A percentile compares a stretch with the other conserved stretches of the same genome.
Evolutionary conservation across 1,140 invertebrate genomes (phyloP).

Genomic region (Pygmarrhopalites habei): DNA sequence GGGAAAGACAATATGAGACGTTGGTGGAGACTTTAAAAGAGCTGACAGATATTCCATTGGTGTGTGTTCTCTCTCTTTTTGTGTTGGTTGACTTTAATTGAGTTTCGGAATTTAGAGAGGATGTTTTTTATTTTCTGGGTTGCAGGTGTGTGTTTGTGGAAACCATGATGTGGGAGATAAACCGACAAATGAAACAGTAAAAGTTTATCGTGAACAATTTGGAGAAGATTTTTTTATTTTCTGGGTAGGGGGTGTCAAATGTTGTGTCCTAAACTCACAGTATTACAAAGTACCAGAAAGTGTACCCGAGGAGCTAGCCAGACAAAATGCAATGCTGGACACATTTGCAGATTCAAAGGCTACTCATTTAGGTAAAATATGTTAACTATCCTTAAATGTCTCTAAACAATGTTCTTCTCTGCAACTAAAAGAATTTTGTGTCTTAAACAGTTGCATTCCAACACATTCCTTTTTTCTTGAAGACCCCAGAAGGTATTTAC

Average conservation of each 20-base stretch:
- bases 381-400: conserved; percentile 11
- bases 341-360: conserved; percentile 15
- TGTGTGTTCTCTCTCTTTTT: too few relatives aligned
- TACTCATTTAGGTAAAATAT: conserved; percentile 30
- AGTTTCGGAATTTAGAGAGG: too few relatives aligned
- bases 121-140: too few relatives aligned
- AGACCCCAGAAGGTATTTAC: conserved; percentile 45
- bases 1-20: conserved; percentile 40
- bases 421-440: too few relatives aligned
- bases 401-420: too few relatives aligned
- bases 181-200: conserved; percentile 46
- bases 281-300: conserved; percentile 44
- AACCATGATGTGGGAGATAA: conserved; percentile 54
- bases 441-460: conserved; percentile 50
- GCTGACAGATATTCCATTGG: conserved; percentile 45
- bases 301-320: conserved; percentile 42
- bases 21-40: conserved; percentile 46
- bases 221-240: conserved; percentile 55
- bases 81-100: too few relatives aligned
- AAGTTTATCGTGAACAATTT: conserved; percentile 45
- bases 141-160: conserved; percentile 53
- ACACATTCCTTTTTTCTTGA: conserved; percentile 53
- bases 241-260: conserved; percentile 50
- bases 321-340: conserved; percentile 45
- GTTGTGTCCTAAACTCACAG: conserved; percentile 52